Base-by-base conservation (phyloP, 2,888 invertebrate genomes). In the Tetragonisca angustula region DNA sequence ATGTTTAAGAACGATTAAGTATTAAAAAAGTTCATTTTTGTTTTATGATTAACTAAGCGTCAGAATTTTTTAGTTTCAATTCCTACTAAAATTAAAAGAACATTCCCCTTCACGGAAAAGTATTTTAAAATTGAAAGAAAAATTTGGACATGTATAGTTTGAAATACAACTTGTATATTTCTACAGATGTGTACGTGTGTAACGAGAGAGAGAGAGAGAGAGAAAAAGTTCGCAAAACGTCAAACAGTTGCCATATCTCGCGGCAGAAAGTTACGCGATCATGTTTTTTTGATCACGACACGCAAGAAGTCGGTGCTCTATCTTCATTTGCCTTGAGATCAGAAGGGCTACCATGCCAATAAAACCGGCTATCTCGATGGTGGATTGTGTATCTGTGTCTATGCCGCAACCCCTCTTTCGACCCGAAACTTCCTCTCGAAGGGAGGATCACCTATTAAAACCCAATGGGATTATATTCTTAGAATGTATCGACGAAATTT, bases 311-410 rank as follows among this genome's bases (percentile, higher is more conserved):
- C 88, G 88, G 88, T 83, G 88, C 89, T 92, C 87, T 87, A 90
- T 92, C 92, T 92, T 92, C 92, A 92, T 92, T 92, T 92, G 89
- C 91, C 87, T 89, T 89, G 85, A 88, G 90, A 88, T 88, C 90
- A 90, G 81, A 88, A 90, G 87, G 91, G 93, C 93, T 91, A 90
- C 89, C 93, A 91, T 92, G 91, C 92, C 93, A 93, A 94, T 94
- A 94, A 94, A 94, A 89, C 86, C 84, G 82, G 87, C 88, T 91
- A 91, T 93, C 92, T 91, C 88, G 78, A 84, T 85, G 81, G 82
- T 84, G 86, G 86, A 85, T 86, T 82, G 84, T 79, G 89, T 89
- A 87, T 89, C 88, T 88, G 76, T 72, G 81, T 76, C 81, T 82
- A 86, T 76, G 75, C 84, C 86, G 76, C 86, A 87, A 85, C 79